phyloP scores from a whole-genome alignment of 2,113 vertebrate species.

The Melanerpes formicivorus region DNA sequence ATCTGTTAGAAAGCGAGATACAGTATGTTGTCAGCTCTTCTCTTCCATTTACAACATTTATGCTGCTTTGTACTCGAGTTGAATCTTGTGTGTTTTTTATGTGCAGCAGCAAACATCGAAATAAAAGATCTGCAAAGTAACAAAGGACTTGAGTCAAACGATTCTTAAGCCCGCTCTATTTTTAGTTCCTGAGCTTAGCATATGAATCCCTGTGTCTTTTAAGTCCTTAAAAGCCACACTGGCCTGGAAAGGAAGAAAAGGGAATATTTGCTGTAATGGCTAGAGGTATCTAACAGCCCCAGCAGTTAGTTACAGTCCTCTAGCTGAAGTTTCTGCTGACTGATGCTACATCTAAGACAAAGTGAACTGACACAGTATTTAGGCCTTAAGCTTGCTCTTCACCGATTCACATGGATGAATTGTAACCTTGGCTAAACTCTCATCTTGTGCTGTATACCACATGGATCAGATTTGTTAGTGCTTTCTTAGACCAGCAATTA shows the following conservation, averaged over 20 bases:
- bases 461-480: neutral
- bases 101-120: constrained; percentile 33
- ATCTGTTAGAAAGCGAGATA: constrained; percentile 25
- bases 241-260: neutral
- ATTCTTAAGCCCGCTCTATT: neutral
- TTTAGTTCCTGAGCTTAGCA: neutral
- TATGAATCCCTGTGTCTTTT: neutral
- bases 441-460: neutral
- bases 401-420: neutral
- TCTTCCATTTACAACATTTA: neutral
- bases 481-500: neutral
- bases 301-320: neutral
- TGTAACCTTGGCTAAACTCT: neutral
- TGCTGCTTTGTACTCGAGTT: constrained; percentile 46
- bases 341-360: neutral
- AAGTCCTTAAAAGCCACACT: neutral
- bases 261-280: neutral
- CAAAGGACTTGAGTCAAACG: neutral
- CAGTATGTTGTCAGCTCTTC: neutral
- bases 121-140: constrained; percentile 70
- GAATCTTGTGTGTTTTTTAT: constrained; percentile 40
- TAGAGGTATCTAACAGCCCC: neutral
- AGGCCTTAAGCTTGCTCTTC: neutral
- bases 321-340: neutral
- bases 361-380: neutral